Evolutionary conservation across 2,113 vertebrate species (phyloP).

Genomic region (Echinops telfairi): DNA sequence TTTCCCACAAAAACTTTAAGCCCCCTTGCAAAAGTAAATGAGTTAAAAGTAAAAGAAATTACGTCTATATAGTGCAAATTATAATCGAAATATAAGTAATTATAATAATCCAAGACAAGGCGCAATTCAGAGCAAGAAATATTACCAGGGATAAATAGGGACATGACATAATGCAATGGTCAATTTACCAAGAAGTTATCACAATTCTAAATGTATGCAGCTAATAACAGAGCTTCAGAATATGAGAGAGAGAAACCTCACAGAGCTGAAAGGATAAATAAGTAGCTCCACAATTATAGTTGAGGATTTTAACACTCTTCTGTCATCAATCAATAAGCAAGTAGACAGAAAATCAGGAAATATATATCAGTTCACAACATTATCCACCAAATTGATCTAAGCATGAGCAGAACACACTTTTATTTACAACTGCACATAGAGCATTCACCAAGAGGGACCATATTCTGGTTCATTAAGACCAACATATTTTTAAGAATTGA

Average conservation of each 20-base stretch:
- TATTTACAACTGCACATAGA: constrained; percentile 33
- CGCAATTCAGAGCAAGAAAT: constrained; percentile 32
- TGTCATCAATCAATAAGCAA: constrained; percentile 59
- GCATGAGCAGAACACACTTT: neutral
- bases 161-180: constrained; percentile 34
- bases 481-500: neutral
- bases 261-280: constrained; percentile 40
- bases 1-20: too few species aligned
- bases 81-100: constrained; percentile 49
- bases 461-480: constrained; percentile 38
- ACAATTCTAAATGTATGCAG: constrained; percentile 32
- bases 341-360: constrained; percentile 61
- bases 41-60: constrained; percentile 36
- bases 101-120: constrained; percentile 24
- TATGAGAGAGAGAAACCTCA: constrained; percentile 17
- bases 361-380: constrained; percentile 11
- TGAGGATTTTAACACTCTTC: neutral
- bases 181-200: constrained; percentile 12
- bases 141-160: constrained; percentile 30
- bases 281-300: constrained; percentile 19
- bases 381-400: constrained; percentile 55
- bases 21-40: neutral
- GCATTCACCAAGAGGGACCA: neutral
- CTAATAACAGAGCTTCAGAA: constrained; percentile 46
- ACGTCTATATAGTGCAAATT: neutral